A percentile compares a stretch with the other conserved stretches of the same genome.
These are phyloP conservation scores for Volucella zonaria DNA, from an alignment of 2,888 invertebrate genomes.

Conservation along the genomic window DNA sequence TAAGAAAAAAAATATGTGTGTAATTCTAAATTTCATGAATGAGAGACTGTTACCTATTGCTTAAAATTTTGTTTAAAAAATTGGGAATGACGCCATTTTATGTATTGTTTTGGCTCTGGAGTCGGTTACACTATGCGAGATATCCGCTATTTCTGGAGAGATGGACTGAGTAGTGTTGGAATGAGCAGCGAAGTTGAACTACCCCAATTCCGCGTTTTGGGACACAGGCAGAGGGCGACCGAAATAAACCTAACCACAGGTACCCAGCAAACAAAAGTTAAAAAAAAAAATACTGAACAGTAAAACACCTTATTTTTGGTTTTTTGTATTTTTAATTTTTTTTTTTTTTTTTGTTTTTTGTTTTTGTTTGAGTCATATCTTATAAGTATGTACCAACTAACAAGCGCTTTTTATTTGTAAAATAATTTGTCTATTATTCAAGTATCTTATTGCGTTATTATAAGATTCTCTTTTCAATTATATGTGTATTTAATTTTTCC, in stretches of 20 bases:
- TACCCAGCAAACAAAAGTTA: constrained; percentile 84
- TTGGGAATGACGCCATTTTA: constrained; percentile 80
- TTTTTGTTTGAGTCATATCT: constrained; percentile 17
- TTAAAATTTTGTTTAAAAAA: constrained; percentile 73
- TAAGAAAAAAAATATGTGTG: constrained; percentile 53
- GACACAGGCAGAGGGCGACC: constrained; percentile 96
- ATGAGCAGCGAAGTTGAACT: constrained; percentile 97
- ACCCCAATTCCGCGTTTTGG: constrained; percentile 98
- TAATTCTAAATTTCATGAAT: constrained; percentile 64
- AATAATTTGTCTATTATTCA: too few relatives aligned
- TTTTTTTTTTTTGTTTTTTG: constrained; percentile 28
- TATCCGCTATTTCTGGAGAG: constrained; percentile 98
- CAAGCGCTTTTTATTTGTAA: too few relatives aligned
- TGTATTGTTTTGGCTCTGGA: constrained; percentile 82
- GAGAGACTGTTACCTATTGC: constrained; percentile 66
- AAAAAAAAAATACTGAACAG: constrained; percentile 72
- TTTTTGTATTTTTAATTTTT: constrained; percentile 56
- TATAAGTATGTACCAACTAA: constrained; percentile 3
- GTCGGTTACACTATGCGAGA: constrained; percentile 99
- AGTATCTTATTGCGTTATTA: constrained; percentile 13
- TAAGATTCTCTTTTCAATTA: not conserved
- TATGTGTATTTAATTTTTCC: not conserved
- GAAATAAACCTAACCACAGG: constrained; percentile 98
- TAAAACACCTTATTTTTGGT: constrained; percentile 69
- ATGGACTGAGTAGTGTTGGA: constrained; percentile 95